Conservation (phyloP, 2,113 vertebrate species). For the Solea solea region DNA sequence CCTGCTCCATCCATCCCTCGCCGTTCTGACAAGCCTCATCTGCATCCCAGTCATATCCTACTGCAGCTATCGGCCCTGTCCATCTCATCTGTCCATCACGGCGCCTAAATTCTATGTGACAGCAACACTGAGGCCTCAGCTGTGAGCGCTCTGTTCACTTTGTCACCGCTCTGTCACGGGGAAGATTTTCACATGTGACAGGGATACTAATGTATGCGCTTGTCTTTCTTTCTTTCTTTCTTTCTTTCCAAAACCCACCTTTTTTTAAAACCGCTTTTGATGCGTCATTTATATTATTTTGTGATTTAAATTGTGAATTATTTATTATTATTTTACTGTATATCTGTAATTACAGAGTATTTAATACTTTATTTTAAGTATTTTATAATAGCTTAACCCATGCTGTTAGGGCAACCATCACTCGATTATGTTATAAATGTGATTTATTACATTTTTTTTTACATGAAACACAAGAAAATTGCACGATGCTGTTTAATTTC, state of each 20-base stretch:
- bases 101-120: constrained; percentile 49
- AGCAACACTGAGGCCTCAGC: constrained; percentile 71
- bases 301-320: no score
- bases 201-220: constrained; percentile 22
- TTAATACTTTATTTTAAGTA: not conserved
- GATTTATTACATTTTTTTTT: not conserved
- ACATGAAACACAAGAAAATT: not conserved
- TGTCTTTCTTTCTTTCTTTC: not conserved
- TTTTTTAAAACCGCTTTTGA: no score
- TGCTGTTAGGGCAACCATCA: no score
- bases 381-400: no score
- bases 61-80: constrained; percentile 73
- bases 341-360: not conserved
- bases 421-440: not conserved
- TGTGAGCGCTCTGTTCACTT: constrained; percentile 62
- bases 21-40: constrained; percentile 67
- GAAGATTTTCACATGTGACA: constrained; percentile 50
- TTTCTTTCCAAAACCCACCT: not conserved
- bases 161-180: constrained; percentile 44
- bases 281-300: no score
- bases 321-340: not conserved
- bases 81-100: constrained; percentile 76
- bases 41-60: constrained; percentile 73
- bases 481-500: not conserved
- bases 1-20: not conserved